A percentile compares a stretch with the other conserved stretches of the same genome.
Evolutionary conservation across 2,888 invertebrate species (phyloP).

Genomic region (Troides helena): DNA sequence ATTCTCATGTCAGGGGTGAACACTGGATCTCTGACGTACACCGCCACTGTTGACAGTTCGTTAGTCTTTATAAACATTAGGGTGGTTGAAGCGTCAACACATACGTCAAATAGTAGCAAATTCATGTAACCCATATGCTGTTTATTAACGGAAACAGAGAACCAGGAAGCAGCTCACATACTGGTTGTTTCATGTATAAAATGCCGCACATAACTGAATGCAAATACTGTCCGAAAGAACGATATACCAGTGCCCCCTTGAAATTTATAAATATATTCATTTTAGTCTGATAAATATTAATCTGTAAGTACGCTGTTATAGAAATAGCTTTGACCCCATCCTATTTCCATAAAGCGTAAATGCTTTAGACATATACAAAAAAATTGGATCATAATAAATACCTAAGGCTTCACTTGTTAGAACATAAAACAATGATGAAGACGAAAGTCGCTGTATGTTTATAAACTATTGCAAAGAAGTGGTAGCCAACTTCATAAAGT

Average conservation of each 20-base stretch:
- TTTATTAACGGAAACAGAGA: background rate
- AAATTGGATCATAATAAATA: background rate
- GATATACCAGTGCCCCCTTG: background rate
- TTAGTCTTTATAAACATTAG: background rate
- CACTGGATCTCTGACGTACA: background rate
- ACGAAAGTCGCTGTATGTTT: no score
- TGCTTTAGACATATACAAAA: background rate
- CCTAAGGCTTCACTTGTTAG: no score
- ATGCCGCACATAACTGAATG: background rate
- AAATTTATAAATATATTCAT: background rate
- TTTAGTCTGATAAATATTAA: background rate
- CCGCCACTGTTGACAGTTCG: background rate
- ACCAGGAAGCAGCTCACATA: background rate
- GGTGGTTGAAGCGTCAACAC: background rate
- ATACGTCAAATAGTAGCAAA: background rate
- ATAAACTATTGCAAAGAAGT: no score
- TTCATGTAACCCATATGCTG: background rate
- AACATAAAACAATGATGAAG: no score
- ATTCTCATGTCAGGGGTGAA: background rate
- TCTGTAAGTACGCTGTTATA: background rate
- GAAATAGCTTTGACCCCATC: background rate
- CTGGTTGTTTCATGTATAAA: background rate
- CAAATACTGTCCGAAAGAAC: background rate
- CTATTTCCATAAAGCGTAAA: background rate
- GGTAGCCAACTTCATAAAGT: no score